Percentiles rank a stretch among this genome's conserved stretches.
These are phyloP conservation scores for Gonioctena quinquepunctata DNA, from an alignment of 1,140 invertebrate genomes.

Conservation along the genomic window DNA sequence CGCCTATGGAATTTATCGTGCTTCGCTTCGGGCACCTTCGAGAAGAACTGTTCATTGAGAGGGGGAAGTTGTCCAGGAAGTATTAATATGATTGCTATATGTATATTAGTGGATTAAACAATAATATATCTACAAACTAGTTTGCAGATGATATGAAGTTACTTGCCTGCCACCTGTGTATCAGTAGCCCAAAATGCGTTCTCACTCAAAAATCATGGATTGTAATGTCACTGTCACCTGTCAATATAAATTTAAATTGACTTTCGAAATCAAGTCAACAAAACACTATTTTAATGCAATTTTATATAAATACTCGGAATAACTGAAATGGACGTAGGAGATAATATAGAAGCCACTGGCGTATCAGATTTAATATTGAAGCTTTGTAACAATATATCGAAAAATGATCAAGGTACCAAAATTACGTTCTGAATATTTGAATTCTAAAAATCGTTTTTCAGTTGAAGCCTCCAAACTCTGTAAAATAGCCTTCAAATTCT, in stretches of 20 bases:
- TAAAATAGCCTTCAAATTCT: conserved; percentile 43
- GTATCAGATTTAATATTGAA: conserved; percentile 44
- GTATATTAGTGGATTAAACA: too few relatives aligned
- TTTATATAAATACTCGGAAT: background rate
- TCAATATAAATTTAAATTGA: conserved; percentile 3
- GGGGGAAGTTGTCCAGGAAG: too few relatives aligned
- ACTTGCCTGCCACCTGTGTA: too few relatives aligned
- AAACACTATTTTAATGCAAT: background rate
- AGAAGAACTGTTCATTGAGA: too few relatives aligned
- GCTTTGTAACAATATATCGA: conserved; percentile 48
- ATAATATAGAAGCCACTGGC: conserved; percentile 24
- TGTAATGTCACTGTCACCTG: too few relatives aligned
- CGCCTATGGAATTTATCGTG: too few relatives aligned
- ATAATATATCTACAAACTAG: too few relatives aligned
- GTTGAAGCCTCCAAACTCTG: conserved; percentile 38
- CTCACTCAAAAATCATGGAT: too few relatives aligned
- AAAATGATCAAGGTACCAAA: conserved; percentile 44
- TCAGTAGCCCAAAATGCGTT: too few relatives aligned
- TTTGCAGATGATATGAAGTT: too few relatives aligned
- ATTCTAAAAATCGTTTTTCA: conserved; percentile 30
- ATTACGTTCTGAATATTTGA: background rate
- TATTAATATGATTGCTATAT: too few relatives aligned
- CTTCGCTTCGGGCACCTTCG: too few relatives aligned
- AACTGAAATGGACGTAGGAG: conserved; percentile 5
- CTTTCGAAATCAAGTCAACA: background rate